These are phyloP conservation scores for Montifringilla adamsi DNA, from an alignment of 2,113 vertebrate genomes.

Conservation along the genomic window DNA sequence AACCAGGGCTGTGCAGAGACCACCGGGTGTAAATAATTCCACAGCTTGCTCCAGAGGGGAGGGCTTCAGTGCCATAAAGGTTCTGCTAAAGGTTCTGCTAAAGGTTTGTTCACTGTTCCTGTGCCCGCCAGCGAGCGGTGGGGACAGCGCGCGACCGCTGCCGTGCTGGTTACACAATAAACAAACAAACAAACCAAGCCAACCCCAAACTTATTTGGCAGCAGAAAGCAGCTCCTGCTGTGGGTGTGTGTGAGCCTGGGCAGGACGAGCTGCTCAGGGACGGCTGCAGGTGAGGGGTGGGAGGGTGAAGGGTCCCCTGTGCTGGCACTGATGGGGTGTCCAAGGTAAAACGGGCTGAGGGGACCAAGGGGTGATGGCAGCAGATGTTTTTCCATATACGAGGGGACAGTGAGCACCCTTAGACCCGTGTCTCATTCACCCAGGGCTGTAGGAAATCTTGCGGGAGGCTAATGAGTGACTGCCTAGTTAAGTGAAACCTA, in stretches of 20 bases:
- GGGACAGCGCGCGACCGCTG: conserved; percentile 81
- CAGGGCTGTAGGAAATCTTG: background rate
- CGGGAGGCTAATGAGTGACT: background rate
- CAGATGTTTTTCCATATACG: fast-evolving
- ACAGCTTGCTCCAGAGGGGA: conserved; percentile 80
- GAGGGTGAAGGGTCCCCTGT: background rate
- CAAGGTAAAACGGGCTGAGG: background rate
- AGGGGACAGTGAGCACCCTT: background rate
- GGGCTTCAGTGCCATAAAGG: no score
- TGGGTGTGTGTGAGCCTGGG: background rate
- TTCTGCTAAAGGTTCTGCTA: conserved; percentile 16
- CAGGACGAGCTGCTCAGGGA: background rate
- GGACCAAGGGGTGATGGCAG: background rate
- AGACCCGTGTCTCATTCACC: no score
- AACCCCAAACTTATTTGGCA: conserved; percentile 74
- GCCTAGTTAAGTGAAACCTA: background rate
- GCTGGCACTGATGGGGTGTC: background rate
- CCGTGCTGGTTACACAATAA: conserved; percentile 86
- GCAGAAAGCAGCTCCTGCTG: conserved; percentile 24
- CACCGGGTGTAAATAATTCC: conserved; percentile 85
- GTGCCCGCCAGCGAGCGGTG: conserved; percentile 71
- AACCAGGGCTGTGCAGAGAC: conserved; percentile 81
- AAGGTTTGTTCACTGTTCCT: conserved; percentile 75
- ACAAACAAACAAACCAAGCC: conserved; percentile 32
- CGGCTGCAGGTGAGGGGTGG: background rate